Conservation (phyloP, 2,888 invertebrate genomes). For the Selenia dentaria region DNA sequence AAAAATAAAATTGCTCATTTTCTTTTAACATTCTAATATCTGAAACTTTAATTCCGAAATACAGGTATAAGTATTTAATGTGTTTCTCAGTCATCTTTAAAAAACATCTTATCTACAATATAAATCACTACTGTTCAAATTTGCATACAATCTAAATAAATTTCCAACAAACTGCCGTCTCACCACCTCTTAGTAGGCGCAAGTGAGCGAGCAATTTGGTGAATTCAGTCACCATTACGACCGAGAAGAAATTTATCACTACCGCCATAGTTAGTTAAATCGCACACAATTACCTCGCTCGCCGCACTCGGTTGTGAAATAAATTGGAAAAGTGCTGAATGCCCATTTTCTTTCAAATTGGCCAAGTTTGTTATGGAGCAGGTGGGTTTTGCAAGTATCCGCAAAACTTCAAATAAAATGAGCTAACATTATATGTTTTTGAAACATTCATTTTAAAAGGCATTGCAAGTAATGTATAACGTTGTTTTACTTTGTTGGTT, state of each 20-base stretch:
- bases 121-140: not conserved
- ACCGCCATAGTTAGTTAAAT: conserved; percentile 56
- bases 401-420: conserved; percentile 6
- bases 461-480: too few relatives aligned
- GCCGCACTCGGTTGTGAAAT: conserved; percentile 46
- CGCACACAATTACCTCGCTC: conserved; percentile 45
- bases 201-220: conserved; percentile 36
- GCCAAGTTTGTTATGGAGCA: conserved; percentile 8
- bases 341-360: conserved; percentile 40
- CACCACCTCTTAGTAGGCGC: conserved; percentile 32
- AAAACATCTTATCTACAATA: not conserved
- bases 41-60: too few relatives aligned
- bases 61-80: too few relatives aligned
- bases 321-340: conserved; percentile 42
- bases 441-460: too few relatives aligned
- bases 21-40: too few relatives aligned
- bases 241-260: conserved; percentile 51
- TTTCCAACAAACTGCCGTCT: conserved; percentile 7
- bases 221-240: conserved; percentile 42
- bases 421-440: too few relatives aligned
- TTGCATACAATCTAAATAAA: conserved; percentile 2
- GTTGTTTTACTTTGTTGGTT: too few relatives aligned
- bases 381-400: conserved; percentile 16
- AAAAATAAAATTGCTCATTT: too few relatives aligned
- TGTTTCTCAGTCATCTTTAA: too few relatives aligned